Evolutionary conservation across 2,888 invertebrate genomes (phyloP), one percentile per base, ranked within the genome.

Genomic region (Caenorhabditis plicata): DNA sequence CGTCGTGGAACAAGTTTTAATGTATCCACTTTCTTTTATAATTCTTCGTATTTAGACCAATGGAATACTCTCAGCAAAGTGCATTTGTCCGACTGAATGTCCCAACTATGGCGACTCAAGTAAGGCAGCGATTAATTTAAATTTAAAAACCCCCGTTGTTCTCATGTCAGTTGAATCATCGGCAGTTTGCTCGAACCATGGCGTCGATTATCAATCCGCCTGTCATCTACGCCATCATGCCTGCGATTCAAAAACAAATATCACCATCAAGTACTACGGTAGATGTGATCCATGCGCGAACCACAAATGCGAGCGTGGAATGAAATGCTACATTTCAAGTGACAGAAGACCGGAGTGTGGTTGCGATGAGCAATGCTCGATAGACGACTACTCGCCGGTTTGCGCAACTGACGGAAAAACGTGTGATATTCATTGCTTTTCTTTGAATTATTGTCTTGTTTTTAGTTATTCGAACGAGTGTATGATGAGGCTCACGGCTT

Each of bases 341-440:
- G 88, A 87, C 52, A 91, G 92, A 2, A 88, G 88, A 49, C 90
- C 91, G 1, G 87, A 87, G 49, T 92, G 91, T 82, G 88, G 88
- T 68, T 93, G 92, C 81, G 89, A 90, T 0, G 86, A 71, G 32
- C 73, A 88, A 15, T 90, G 90, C 81, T 91, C 92, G 80, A n/a
- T n/a, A n/a, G 88, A 90, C 45, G 53, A 79, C 65, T 82, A 83
- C 56, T 89, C 90, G 77, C 88, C 89, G 46, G 86, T 91, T 88
- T 85, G 85, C 69, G 84, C 83, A 25, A 83, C 80, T n/a, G 84
- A 85, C 74, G 83, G 83, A 5, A 66, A 80, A 25, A 85, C 85
- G 4, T 85, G 15, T n/a, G 60, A 43, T 29, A 9, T 41, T 11
- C 5, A 9, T 9, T 33, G 15, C 5, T n/a, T n/a, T n/a, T 33